Conservation (phyloP, 2,888 invertebrate genomes). For the Pandemis heparana region DNA sequence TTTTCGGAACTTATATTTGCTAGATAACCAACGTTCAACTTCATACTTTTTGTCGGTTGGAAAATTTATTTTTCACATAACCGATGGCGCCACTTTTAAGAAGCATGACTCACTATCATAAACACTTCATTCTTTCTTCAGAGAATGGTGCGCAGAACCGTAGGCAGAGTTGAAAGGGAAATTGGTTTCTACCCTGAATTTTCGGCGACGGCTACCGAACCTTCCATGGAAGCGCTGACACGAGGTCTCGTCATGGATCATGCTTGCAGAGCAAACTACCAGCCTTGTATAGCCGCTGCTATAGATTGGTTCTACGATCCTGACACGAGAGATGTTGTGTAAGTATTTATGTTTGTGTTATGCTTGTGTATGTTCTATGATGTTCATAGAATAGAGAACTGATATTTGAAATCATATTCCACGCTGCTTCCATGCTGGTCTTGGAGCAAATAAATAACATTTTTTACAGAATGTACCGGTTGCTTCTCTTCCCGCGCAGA, state of each 20-base stretch:
- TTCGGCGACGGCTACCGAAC: constrained; percentile 54
- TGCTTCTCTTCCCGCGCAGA: too few relatives aligned
- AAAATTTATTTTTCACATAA: background rate
- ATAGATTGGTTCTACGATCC: constrained; percentile 75
- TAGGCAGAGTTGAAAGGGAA: constrained; percentile 63
- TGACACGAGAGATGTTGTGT: constrained; percentile 64
- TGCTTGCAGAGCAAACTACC: constrained; percentile 71
- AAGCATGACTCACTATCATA: background rate
- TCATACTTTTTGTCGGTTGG: background rate
- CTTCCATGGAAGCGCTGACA: constrained; percentile 68
- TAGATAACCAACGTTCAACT: background rate
- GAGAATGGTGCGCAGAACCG: constrained; percentile 73
- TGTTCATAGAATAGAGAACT: too few relatives aligned
- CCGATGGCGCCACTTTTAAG: background rate
- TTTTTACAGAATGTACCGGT: too few relatives aligned
- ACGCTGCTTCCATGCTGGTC: too few relatives aligned
- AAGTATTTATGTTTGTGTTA: constrained; percentile 51
- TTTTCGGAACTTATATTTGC: background rate
- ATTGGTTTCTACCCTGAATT: constrained; percentile 68
- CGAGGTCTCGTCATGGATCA: constrained; percentile 80
- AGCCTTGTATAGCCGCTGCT: constrained; percentile 76
- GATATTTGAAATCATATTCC: too few relatives aligned
- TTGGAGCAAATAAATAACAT: too few relatives aligned
- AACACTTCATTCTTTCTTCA: constrained; percentile 47
- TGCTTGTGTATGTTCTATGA: too few relatives aligned